Evolutionary conservation across 1,140 invertebrate species (phyloP), one percentile per base, ranked within the genome.

Genomic region (Oreohelix idahoensis): DNA sequence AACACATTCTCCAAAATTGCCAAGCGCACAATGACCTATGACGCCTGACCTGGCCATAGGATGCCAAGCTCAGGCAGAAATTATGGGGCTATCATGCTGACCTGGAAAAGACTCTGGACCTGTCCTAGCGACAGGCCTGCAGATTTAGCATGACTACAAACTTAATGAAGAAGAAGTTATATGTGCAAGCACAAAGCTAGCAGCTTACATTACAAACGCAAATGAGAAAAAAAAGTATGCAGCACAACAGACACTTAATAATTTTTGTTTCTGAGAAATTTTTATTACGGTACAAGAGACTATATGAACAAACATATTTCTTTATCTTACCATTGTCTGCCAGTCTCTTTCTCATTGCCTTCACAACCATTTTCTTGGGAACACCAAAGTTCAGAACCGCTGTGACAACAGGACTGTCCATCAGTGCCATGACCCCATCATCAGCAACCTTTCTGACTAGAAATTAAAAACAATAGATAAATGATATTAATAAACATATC

Each of bases 371-470:
- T n/a, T 83, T 75, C 77, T 81, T 71, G 2, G 86, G 83, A 32
- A 86, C 76, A 42, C 81, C 86, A 84, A 88, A 85, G n/a, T 69
- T 76, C 35, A 88, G 75, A 1, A 88, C 86, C 20, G 83, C 78
- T 36, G 63, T 79, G 8, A 86, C 86, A 32, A 84, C 74, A 15
- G 83, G 71, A 4, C 73, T 86, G 75, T 87, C 87, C 82, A 87
- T 83, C 63, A 84, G 66, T 20, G 86, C 84, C 13, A 49, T 85
- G 5, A 88, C 81, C 49, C 87, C 79, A n/a, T 86, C 76, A 23
- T 77, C 78, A 20, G 85, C 84, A 63, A 85, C 39, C 38, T 70
- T 5, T 49, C 66, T 70, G 63, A 10, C 63, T 66, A 45, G 42
- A 15, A 45, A 45, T 8, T 45, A 8, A 45, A 23, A 58, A 58